These are phyloP conservation scores for Calidris pygmaea DNA, from an alignment of 2,113 vertebrate species.

Conservation along the genomic window DNA sequence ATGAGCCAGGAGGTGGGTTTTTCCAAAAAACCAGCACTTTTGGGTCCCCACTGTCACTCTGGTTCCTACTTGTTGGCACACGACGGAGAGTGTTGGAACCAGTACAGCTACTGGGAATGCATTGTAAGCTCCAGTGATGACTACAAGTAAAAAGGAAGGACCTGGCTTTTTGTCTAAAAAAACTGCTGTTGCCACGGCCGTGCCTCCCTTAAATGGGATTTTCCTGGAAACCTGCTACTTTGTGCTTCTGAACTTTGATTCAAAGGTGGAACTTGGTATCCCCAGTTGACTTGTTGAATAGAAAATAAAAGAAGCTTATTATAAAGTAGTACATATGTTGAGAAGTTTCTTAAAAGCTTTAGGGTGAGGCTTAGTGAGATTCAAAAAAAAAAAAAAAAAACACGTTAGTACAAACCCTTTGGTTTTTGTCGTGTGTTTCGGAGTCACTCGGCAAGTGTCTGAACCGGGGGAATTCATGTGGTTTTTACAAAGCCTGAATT, in stretches of 20 bases:
- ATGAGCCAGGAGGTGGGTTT: neutral
- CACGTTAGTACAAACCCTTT: neutral
- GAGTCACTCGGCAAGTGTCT: neutral
- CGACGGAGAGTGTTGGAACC: neutral
- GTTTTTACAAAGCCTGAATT: neutral
- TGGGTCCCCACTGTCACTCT: rapidly evolving
- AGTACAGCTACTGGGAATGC: neutral
- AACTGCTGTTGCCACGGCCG: neutral
- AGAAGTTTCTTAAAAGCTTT: neutral
- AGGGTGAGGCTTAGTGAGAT: neutral
- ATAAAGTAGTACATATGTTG: neutral
- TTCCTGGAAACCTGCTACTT: neutral
- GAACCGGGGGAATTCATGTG: neutral
- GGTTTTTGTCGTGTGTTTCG: neutral
- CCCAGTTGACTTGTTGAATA: neutral
- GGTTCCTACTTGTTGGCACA: rapidly evolving
- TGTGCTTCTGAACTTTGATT: neutral
- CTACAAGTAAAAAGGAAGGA: rapidly evolving
- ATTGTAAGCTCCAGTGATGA: neutral
- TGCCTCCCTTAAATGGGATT: neutral
- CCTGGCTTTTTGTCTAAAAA: neutral
- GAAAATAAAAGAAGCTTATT: neutral
- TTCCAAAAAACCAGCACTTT: rapidly evolving
- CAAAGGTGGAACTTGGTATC: neutral
- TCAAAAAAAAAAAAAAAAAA: neutral